Conservation (phyloP, 2,888 invertebrate species). For the Leucozona laternaria region DNA sequence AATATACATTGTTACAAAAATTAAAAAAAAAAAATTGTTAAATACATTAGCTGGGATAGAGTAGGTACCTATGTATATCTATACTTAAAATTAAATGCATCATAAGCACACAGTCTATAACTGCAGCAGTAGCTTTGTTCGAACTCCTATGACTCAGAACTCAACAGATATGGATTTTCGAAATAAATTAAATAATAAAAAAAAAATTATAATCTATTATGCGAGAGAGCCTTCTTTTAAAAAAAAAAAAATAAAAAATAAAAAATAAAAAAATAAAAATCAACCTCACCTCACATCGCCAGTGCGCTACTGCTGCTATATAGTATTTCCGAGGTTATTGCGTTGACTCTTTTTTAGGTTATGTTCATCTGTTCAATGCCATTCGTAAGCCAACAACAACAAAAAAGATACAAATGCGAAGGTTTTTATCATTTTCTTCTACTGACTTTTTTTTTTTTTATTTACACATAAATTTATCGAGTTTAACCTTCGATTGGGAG, state of each 20-base stretch:
- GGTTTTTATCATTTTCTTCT: constrained; percentile 73
- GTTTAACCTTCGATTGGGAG: constrained; percentile 60
- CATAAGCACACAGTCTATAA: constrained; percentile 11
- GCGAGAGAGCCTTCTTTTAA: constrained; percentile 63
- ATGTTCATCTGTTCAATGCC: constrained; percentile 75
- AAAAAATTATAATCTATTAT: constrained; percentile 55
- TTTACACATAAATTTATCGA: constrained; percentile 29
- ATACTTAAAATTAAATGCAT: constrained; percentile 29
- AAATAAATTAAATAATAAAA: constrained; percentile 59
- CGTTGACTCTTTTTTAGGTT: constrained; percentile 76
- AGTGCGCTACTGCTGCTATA: constrained; percentile 38
- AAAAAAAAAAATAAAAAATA: constrained; percentile 41
- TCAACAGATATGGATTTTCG: constrained; percentile 63
- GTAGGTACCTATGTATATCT: too few species aligned
- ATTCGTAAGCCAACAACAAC: constrained; percentile 48
- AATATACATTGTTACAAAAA: constrained; percentile 13
- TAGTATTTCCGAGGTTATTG: constrained; percentile 64
- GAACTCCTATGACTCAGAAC: constrained; percentile 54
- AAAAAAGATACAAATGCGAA: constrained; percentile 73
- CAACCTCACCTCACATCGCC: constrained; percentile 50
- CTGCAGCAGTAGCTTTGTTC: constrained; percentile 45
- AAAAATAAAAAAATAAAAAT: constrained; percentile 30
- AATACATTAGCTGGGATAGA: constrained; percentile 46
- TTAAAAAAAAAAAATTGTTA: constrained; percentile 22
- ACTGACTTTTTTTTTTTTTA: constrained; percentile 40